Conservation (phyloP, 2,113 vertebrate genomes). For the Tenrec ecaudatus region DNA sequence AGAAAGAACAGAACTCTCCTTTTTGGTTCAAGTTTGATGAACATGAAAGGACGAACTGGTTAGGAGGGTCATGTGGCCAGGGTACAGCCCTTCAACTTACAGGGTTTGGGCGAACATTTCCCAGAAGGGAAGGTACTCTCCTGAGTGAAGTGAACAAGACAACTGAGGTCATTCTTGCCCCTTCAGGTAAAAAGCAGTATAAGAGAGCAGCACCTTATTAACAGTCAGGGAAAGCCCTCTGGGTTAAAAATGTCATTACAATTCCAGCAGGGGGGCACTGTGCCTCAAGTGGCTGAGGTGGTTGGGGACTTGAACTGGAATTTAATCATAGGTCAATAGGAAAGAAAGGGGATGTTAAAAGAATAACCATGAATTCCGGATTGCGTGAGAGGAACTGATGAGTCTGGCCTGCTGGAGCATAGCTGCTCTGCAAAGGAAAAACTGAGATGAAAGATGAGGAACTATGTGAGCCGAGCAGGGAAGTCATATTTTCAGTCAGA, state of each 20-base stretch:
- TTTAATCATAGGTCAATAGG: not conserved
- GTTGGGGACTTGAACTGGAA: not conserved
- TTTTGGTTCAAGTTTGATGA: not conserved
- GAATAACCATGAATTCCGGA: not conserved
- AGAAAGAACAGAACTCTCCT: not conserved
- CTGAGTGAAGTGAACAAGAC: constrained; percentile 6
- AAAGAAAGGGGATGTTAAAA: constrained; percentile 4
- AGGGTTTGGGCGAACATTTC: not conserved
- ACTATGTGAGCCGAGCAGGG: not conserved
- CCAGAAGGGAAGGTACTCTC: not conserved
- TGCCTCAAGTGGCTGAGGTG: not conserved
- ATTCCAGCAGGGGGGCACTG: constrained; percentile 9
- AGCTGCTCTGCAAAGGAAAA: not conserved
- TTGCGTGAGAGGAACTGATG: not conserved
- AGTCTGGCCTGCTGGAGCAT: not conserved
- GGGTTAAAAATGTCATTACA: not conserved
- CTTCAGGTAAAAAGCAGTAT: not conserved
- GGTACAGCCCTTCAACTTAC: not conserved
- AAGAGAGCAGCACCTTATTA: not conserved
- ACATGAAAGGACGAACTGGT: not conserved
- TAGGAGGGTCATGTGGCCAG: not conserved
- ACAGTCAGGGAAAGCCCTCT: not conserved
- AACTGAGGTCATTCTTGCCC: not conserved
- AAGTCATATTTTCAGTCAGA: constrained; percentile 11
- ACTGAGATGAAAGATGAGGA: not conserved